Percentiles rank a stretch among this genome's conserved stretches.
phyloP scores from a whole-genome alignment of 2,113 vertebrate species.

The Neogobius melanostomus region DNA sequence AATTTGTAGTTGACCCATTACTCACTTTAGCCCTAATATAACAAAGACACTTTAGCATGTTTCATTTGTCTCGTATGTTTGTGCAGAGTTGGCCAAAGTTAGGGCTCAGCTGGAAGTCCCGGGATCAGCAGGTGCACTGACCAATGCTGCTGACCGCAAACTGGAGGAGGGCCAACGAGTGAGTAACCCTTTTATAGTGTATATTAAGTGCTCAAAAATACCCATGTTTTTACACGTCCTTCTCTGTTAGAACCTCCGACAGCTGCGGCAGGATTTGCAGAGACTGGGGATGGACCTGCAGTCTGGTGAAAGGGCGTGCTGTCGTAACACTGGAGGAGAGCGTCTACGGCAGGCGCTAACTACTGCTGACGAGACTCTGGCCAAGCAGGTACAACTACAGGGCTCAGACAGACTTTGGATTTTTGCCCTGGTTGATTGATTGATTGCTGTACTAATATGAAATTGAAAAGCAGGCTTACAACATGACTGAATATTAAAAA shows the following conservation, averaged over 20 bases:
- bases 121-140: conserved; percentile 75
- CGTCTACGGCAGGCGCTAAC: conserved; percentile 82
- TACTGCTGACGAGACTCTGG: conserved; percentile 83
- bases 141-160: conserved; percentile 85
- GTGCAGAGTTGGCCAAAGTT: conserved; percentile 82
- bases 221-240: background rate
- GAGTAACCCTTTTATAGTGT: conserved; percentile 6
- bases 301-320: conserved; percentile 89
- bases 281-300: conserved; percentile 83
- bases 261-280: conserved; percentile 84
- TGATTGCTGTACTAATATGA: too few species aligned
- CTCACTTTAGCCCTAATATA: background rate
- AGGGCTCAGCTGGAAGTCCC: conserved; percentile 79
- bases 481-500: too few species aligned
- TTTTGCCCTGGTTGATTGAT: too few species aligned
- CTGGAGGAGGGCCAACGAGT: conserved; percentile 92
- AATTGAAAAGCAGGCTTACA: too few species aligned
- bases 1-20: background rate
- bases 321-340: conserved; percentile 88
- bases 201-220: background rate
- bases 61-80: conserved; percentile 1
- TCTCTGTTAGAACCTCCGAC: conserved; percentile 80
- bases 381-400: conserved; percentile 83
- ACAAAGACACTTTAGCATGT: background rate
- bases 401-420: too few species aligned